phyloP scores from a whole-genome alignment of 2,888 invertebrate genomes.

The Neoscelio sp. region DNA sequence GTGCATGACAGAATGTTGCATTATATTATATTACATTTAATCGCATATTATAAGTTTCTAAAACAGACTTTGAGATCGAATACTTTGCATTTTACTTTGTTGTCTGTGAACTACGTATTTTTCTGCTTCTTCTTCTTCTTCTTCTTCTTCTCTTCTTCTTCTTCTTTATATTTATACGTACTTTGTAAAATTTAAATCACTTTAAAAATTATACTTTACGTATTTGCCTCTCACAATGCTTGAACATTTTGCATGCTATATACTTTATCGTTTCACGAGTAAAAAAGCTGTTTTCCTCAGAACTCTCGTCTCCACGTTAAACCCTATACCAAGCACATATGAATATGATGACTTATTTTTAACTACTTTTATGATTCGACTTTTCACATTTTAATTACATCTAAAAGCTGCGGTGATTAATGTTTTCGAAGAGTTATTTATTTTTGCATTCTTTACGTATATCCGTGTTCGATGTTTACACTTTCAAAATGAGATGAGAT shows the following conservation, averaged over 20 bases:
- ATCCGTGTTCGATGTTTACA: slow-evolving; percentile 6
- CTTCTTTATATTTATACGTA: slow-evolving; percentile 43
- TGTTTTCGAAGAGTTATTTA: not conserved
- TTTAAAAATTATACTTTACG: slow-evolving; percentile 73
- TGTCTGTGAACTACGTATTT: slow-evolving; percentile 37
- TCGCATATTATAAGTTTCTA: slow-evolving; percentile 33
- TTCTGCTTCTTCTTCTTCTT: slow-evolving; percentile 7
- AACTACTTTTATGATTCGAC: slow-evolving; percentile 25
- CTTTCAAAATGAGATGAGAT: slow-evolving; percentile 7
- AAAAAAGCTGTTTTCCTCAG: slow-evolving; percentile 74
- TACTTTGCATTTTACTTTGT: slow-evolving; percentile 66
- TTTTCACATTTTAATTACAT: slow-evolving; percentile 26
- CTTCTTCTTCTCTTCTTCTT: too few relatives aligned
- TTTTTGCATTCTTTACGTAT: not conserved
- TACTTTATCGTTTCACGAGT: slow-evolving; percentile 69
- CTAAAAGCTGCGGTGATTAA: slow-evolving; percentile 26
- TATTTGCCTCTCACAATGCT: slow-evolving; percentile 45
- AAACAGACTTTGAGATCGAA: slow-evolving; percentile 58
- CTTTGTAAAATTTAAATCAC: slow-evolving; percentile 73
- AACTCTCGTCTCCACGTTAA: slow-evolving; percentile 28
- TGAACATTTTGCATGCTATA: slow-evolving; percentile 32
- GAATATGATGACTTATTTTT: slow-evolving; percentile 74
- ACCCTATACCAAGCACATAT: slow-evolving; percentile 77
- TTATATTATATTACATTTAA: slow-evolving; percentile 34
- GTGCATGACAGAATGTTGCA: slow-evolving; percentile 38